These are phyloP conservation scores for Prionchulus punctatus DNA, from an alignment of 2,888 invertebrate genomes.

Conservation along the genomic window DNA sequence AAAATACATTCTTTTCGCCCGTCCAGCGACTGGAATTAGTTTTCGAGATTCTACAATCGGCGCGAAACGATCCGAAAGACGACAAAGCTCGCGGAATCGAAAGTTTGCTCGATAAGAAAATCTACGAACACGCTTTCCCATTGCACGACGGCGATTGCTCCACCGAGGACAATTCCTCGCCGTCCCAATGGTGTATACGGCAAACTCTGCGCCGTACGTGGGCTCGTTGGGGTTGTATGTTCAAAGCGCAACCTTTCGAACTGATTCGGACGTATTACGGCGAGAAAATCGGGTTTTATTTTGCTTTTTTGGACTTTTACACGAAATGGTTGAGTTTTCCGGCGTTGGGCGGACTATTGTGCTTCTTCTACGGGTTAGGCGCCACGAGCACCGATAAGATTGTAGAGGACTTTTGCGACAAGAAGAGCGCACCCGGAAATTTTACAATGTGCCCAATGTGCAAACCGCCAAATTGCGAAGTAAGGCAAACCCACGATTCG, in stretches of 20 bases:
- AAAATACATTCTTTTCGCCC: too few species aligned
- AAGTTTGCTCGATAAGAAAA: background rate
- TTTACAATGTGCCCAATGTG: constrained; percentile 1
- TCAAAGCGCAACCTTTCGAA: background rate
- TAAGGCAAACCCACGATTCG: too few species aligned
- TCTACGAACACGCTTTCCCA: constrained; percentile 8
- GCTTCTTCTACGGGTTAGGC: background rate
- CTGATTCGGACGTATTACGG: background rate
- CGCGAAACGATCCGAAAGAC: background rate
- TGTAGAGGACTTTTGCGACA: too few species aligned
- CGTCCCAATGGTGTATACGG: background rate
- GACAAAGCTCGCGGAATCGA: background rate
- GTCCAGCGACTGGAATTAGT: constrained; percentile 9
- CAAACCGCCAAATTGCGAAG: background rate
- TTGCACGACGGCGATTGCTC: constrained; percentile 11
- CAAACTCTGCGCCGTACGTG: background rate
- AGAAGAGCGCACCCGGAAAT: background rate
- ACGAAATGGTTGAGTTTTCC: constrained; percentile 3
- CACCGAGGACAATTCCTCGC: too few species aligned
- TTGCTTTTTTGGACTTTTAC: background rate
- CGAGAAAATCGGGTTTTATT: constrained; percentile 4
- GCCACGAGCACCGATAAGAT: too few species aligned
- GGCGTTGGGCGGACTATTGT: background rate
- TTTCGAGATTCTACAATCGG: constrained; percentile 6
- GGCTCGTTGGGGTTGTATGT: background rate